phyloP scores from a whole-genome alignment of 1,140 invertebrate species.

The Ectropis grisescens region DNA sequence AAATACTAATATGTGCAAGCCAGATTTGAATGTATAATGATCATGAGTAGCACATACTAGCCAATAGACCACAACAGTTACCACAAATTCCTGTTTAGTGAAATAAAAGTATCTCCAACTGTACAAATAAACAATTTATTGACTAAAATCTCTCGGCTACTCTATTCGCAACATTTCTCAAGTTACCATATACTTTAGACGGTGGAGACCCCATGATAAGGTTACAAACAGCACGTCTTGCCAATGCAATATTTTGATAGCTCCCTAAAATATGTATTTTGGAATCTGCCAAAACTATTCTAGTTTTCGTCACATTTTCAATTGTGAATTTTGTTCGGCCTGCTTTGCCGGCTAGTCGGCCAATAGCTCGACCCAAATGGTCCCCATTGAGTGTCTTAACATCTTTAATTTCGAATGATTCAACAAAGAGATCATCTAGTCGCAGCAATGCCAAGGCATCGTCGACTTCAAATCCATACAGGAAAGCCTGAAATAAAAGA shows the following conservation, averaged over 20 bases:
- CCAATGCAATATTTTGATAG: constrained; percentile 97
- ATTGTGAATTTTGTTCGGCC: constrained; percentile 98
- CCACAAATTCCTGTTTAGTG: no score
- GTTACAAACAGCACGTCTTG: constrained; percentile 96
- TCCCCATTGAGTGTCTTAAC: constrained; percentile 97
- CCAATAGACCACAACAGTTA: constrained; percentile 13
- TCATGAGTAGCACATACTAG: no score
- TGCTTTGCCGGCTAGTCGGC: constrained; percentile 96
- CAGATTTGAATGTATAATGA: no score
- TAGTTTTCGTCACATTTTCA: constrained; percentile 98
- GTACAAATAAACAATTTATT: constrained; percentile 38
- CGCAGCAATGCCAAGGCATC: constrained; percentile 95
- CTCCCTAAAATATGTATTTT: constrained; percentile 99
- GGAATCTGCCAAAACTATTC: constrained; percentile 96
- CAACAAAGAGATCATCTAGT: constrained; percentile 97
- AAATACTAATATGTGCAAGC: no score
- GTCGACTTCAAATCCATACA: constrained; percentile 97
- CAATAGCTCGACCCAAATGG: constrained; percentile 95
- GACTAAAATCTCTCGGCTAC: constrained; percentile 84
- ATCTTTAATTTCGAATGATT: constrained; percentile 97
- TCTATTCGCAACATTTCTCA: constrained; percentile 86
- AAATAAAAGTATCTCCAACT: no score
- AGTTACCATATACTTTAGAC: constrained; percentile 95
- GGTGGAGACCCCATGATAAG: constrained; percentile 96
- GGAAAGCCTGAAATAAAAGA: constrained; percentile 82